Base-by-base conservation (phyloP, 2,113 vertebrate genomes). In the Ctenodactylus gundi region DNA sequence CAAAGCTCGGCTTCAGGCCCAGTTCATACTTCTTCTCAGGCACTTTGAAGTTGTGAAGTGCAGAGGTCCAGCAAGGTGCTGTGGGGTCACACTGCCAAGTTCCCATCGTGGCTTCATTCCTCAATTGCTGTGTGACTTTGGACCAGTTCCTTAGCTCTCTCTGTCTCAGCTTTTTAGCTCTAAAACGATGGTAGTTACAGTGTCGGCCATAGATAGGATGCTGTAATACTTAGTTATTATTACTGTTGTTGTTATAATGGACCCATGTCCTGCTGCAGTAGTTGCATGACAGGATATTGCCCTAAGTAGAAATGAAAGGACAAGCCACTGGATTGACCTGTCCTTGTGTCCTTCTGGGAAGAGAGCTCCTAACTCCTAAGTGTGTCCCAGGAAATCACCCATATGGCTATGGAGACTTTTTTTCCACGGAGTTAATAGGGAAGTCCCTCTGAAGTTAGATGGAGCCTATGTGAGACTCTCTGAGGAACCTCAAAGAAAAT, bases 301-400 rank as follows among this genome's bases (percentile, higher is more conserved):
- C 41, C 23, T 34, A 6, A 51, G 18, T 13, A 12, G 39, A 46
- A 60, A 93, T 7, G 8, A 89, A 80, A 60, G 85, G 76, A 87
- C 65, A 84, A 67, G 51, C 17, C 49, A 34, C 75, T 41, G 58
- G 51, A 15, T 41, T 46, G 36, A 64, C 70, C 80, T 70, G 67
- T 44, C 88, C 84, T 64, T 4, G 13, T 80, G 77, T 23, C 62
- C 55, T 95, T 93, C 78, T 1, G 49, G 55, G 18, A 36, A 75
- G 62, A 80, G 83, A 51, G 36, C 41, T 39, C n/a, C 91, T 86
- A 81, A 95, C 70, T 93, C 90, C 94, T 93, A 85, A 91, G 36
- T 55, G 67, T 67, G 44, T 31, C 65, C 64, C 89, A 80, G 91
- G 80, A 91, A 84, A 41, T 51, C 51, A 41, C 57, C 58, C 51